phyloP scores from a whole-genome alignment of 2,888 invertebrate genomes.

The Steinernema hermaphroditum region DNA sequence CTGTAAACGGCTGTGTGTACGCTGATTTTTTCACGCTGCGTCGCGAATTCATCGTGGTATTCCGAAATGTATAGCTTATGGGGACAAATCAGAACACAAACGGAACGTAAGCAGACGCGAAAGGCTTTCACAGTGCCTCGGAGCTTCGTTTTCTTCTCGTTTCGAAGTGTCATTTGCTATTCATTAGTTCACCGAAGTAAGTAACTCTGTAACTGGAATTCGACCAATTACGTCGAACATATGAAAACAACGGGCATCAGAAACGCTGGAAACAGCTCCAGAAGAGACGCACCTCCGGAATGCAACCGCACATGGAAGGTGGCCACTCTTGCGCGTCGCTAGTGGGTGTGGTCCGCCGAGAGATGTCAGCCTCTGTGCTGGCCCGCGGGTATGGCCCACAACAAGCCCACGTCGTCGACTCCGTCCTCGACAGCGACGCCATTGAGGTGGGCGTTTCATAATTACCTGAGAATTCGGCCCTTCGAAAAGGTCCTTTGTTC shows the following conservation, averaged over 20 bases:
- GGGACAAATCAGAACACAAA: not conserved
- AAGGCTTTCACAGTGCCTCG: not conserved
- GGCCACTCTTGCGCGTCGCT: slow-evolving; percentile 2
- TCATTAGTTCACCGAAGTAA: slow-evolving; percentile 9
- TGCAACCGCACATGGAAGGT: not conserved
- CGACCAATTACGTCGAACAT: slow-evolving; percentile 8
- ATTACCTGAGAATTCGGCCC: not conserved
- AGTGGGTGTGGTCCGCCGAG: not conserved
- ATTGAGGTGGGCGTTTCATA: slow-evolving; percentile 28
- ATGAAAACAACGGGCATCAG: not conserved
- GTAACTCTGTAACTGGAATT: not conserved
- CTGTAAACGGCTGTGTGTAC: slow-evolving; percentile 21
- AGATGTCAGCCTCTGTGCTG: not conserved
- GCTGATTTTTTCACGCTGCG: slow-evolving; percentile 12
- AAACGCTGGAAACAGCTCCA: not conserved
- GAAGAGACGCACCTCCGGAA: not conserved
- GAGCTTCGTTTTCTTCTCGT: not conserved
- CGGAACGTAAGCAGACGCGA: not conserved
- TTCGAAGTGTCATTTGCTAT: slow-evolving; percentile 18
- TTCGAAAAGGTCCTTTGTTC: slow-evolving; percentile 8
- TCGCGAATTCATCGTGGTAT: not conserved
- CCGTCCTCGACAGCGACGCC: not conserved
- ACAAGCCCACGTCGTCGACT: not conserved
- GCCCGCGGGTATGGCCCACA: not conserved
- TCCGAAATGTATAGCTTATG: too few relatives aligned